These are phyloP conservation scores for Danaus plexippus DNA, from an alignment of 1,140 invertebrate species.

Conservation along the genomic window DNA sequence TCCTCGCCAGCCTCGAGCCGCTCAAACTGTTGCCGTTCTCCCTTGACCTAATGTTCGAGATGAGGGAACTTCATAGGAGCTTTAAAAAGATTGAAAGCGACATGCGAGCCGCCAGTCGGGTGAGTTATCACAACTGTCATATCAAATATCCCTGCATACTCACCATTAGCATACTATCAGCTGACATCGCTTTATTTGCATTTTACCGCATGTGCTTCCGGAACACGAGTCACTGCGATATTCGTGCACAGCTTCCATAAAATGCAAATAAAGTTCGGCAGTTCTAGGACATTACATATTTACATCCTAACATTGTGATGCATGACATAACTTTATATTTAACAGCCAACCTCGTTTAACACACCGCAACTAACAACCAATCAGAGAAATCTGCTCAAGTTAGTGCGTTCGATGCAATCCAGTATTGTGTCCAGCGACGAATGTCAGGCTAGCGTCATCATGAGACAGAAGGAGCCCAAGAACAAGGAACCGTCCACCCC, in stretches of 20 bases:
- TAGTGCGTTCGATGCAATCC: conserved; percentile 72
- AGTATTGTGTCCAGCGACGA: conserved; percentile 71
- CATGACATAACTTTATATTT: conserved; percentile 68
- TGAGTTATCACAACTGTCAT: conserved; percentile 26
- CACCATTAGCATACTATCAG: conserved; percentile 33
- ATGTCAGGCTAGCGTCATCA: conserved; percentile 67
- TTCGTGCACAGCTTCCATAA: conserved; percentile 69
- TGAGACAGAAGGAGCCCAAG: conserved; percentile 65
- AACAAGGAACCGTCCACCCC: conserved; percentile 67
- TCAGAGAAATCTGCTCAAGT: conserved; percentile 72
- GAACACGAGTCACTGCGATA: conserved; percentile 49
- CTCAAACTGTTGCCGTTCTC: conserved; percentile 84
- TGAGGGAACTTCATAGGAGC: conserved; percentile 82
- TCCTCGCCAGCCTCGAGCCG: conserved; percentile 82
- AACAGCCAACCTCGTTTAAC: conserved; percentile 68
- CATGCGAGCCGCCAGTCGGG: conserved; percentile 66
- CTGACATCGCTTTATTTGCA: conserved; percentile 69
- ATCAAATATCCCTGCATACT: conserved; percentile 18
- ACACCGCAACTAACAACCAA: conserved; percentile 69
- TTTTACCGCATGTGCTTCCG: conserved; percentile 68
- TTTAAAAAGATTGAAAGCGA: conserved; percentile 78
- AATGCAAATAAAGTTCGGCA: conserved; percentile 64
- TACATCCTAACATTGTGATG: conserved; percentile 48
- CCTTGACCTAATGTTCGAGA: conserved; percentile 86
- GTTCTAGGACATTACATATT: conserved; percentile 27